Conservation (phyloP, 2,113 vertebrate genomes). For the Rhagologus leucostigma region DNA sequence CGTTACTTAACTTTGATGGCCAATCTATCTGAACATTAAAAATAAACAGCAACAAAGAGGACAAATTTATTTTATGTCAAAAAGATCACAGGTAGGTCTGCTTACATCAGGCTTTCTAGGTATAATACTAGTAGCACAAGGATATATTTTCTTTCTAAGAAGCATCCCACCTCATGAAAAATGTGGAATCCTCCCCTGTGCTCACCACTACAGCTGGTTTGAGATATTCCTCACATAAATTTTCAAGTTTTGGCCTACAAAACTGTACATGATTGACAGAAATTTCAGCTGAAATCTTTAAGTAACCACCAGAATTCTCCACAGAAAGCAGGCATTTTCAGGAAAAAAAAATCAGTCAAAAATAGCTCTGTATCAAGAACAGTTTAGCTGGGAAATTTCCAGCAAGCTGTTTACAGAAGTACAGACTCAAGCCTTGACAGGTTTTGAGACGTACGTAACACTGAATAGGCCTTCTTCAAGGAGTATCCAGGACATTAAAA, state of each 20-base stretch:
- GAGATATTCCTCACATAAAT: constrained; percentile 32
- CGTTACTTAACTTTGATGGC: neutral
- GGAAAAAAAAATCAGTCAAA: constrained; percentile 6
- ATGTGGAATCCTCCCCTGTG: neutral
- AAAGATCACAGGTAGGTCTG: neutral
- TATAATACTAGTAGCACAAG: neutral
- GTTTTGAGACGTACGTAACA: neutral
- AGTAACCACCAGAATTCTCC: constrained; percentile 31
- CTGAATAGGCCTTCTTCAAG: neutral
- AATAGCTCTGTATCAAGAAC: constrained; percentile 39
- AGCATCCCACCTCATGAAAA: neutral
- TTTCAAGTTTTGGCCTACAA: constrained; percentile 19
- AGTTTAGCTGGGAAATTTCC: constrained; percentile 40
- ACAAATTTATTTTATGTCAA: neutral
- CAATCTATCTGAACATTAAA: neutral
- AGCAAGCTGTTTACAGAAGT: constrained; percentile 24
- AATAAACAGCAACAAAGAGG: neutral
- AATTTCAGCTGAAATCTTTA: constrained; percentile 33
- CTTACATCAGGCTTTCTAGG: neutral
- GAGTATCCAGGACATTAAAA: neutral
- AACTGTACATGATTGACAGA: constrained; percentile 11
- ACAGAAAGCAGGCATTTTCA: constrained; percentile 8
- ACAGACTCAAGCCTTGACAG: neutral
- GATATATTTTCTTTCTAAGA: neutral
- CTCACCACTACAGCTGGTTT: constrained; percentile 32